These are phyloP conservation scores for Sialis fuliginosa DNA, from an alignment of 2,888 invertebrate genomes.

Conservation along the genomic window DNA sequence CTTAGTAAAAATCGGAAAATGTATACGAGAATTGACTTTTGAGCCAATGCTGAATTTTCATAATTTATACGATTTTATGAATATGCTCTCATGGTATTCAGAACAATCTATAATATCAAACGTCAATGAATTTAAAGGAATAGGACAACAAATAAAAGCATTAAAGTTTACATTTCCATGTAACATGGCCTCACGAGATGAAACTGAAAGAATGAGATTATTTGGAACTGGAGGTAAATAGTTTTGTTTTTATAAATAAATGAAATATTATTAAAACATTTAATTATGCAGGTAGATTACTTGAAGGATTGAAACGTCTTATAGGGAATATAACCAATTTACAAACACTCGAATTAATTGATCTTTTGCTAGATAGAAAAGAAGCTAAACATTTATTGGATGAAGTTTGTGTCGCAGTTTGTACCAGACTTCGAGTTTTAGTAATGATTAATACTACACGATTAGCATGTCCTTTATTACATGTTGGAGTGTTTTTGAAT, in stretches of 20 bases:
- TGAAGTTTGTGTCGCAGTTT: conserved; percentile 47
- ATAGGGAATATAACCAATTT: conserved; percentile 46
- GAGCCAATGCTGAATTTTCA: conserved; percentile 61
- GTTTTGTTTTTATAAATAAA: not conserved
- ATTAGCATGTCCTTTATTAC: conserved; percentile 46
- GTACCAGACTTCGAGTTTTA: conserved; percentile 39
- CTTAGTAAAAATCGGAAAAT: conserved; percentile 44
- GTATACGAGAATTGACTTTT: conserved; percentile 47
- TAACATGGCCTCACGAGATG: conserved; percentile 44
- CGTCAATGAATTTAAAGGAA: conserved; percentile 22
- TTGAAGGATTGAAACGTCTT: conserved; percentile 45
- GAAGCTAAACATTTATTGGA: conserved; percentile 56
- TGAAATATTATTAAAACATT: conserved; percentile 1
- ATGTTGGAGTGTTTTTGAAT: conserved; percentile 58
- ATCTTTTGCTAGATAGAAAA: conserved; percentile 53
- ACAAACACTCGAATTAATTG: conserved; percentile 44
- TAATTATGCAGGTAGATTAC: conserved; percentile 30
- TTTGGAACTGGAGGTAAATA: conserved; percentile 56
- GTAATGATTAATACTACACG: conserved; percentile 59
- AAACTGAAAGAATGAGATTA: conserved; percentile 40
- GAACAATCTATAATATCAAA: conserved; percentile 28
- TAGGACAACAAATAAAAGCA: conserved; percentile 37
- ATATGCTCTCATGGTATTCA: conserved; percentile 57
- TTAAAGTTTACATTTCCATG: conserved; percentile 59
- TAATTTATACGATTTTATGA: conserved; percentile 71